Evolutionary conservation across 2,113 vertebrate genomes (phyloP), one percentile per base, ranked within the genome.

Genomic region (Elephantulus edwardii): DNA sequence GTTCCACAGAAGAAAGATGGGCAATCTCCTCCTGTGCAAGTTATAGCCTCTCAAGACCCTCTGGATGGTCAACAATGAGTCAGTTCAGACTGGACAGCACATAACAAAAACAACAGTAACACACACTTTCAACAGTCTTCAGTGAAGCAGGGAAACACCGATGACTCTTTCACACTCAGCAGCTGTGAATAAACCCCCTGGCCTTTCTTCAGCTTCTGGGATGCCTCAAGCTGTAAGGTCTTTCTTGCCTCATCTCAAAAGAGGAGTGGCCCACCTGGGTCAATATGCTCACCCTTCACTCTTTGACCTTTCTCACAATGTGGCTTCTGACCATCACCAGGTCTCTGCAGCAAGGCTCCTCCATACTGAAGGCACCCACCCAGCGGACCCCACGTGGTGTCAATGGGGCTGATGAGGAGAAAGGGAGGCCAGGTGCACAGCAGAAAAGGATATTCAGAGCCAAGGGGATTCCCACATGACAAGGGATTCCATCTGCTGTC

Each of bases 281-380:
- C 14, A 8, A 6, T 1, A 35, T 0, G 24, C 33, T 33, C 33
- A 19, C 40, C 35, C 35, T 8, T n/a, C 33, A n/a, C 5, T 1
- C 0, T 5, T 38, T 42, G 6, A 44, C 33, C n/a, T 76, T 40
- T 19, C 35, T 85, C n/a, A 9, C 8, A 0, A n/a, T n/a, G n/a
- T 8, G 64, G 79, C 64, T 60, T 70, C 44, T 46, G 13, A 38
- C n/a, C 42, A 56, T 10, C 70, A 11, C 6, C 14, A 6, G 17
- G 24, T 20, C 48, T 52, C 33, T 40, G 5, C 9, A 26, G 30
- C 24, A 76, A 64, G 46, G 24, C 58, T 38, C 80, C 58, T 38
- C 80, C 80, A 35, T 1, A 5, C 14, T 35, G 22, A 52, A 35
- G 24, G 4, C 64, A 85, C 50, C 90, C 46, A 71, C 33, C 11